Conservation (phyloP, 2,113 vertebrate species). For the Labrus mixtus region DNA sequence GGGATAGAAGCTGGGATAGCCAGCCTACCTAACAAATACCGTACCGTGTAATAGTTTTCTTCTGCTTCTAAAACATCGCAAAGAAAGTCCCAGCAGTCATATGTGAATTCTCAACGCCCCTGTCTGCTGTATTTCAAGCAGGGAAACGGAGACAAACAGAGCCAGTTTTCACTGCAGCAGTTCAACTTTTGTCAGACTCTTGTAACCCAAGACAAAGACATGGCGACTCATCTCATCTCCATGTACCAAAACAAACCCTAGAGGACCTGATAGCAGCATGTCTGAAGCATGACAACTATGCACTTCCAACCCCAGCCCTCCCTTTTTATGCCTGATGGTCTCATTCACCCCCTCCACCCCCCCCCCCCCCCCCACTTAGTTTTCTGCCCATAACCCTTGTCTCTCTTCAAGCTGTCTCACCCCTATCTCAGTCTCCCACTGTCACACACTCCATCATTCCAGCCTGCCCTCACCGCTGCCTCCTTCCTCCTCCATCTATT, state of each 20-base stretch:
- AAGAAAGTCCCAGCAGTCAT: slow-evolving; percentile 1
- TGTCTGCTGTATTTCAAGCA: slow-evolving; percentile 25
- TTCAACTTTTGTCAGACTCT: slow-evolving; percentile 58
- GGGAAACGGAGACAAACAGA: slow-evolving; percentile 47
- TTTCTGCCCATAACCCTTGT: slow-evolving; percentile 66
- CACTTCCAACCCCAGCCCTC: slow-evolving; percentile 31
- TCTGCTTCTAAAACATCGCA: neutral
- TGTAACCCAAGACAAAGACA: slow-evolving; percentile 66
- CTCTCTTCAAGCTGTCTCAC: slow-evolving; percentile 55
- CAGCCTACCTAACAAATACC: too few relatives aligned
- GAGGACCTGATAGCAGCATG: slow-evolving; percentile 55
- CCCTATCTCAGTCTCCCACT: slow-evolving; percentile 65
- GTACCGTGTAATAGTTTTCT: neutral
- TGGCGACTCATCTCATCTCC: slow-evolving; percentile 49
- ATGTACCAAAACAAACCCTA: slow-evolving; percentile 73
- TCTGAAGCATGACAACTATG: slow-evolving; percentile 71
- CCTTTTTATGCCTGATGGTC: slow-evolving; percentile 48
- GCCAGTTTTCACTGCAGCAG: slow-evolving; percentile 41
- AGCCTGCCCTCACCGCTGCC: slow-evolving; percentile 32
- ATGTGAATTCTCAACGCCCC: slow-evolving; percentile 35
- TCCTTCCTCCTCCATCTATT: slow-evolving; percentile 50
- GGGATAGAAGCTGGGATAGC: neutral
- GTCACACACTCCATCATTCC: slow-evolving; percentile 65
- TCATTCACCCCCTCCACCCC: slow-evolving; percentile 29
- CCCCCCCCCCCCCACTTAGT: slow-evolving; percentile 44